These are phyloP conservation scores for Catamblyrhynchus diadema DNA, from an alignment of 2,797 vertebrate genomes.

Conservation along the genomic window DNA sequence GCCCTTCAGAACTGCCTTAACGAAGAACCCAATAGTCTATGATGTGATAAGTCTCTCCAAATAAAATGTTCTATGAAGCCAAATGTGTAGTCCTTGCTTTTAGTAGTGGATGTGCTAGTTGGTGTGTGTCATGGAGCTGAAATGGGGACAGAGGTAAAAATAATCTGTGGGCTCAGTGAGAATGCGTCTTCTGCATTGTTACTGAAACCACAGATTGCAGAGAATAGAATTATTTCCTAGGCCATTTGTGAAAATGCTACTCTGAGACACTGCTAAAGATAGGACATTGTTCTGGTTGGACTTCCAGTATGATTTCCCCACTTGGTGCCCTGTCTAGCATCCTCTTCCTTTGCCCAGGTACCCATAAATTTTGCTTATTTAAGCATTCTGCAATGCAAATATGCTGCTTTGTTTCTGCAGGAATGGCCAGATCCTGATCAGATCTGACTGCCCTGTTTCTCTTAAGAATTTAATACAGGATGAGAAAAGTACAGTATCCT, in stretches of 20 bases:
- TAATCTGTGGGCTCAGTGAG: not conserved
- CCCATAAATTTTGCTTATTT: not conserved
- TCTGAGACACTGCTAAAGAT: not conserved
- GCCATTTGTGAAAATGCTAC: not conserved
- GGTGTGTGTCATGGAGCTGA: not conserved
- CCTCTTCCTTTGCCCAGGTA: not conserved
- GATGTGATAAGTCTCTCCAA: constrained; percentile 7
- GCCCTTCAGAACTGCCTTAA: constrained; percentile 64
- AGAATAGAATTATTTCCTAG: not conserved
- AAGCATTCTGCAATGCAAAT: not conserved
- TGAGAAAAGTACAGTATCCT: not conserved
- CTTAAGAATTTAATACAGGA: not conserved
- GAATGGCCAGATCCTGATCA: not conserved
- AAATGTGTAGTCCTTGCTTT: not conserved
- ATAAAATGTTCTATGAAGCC: constrained; percentile 65
- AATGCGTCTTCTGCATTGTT: not conserved
- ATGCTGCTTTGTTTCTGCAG: not conserved
- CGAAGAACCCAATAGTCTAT: constrained; percentile 21
- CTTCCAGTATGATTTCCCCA: not conserved
- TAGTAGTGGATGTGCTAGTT: not conserved
- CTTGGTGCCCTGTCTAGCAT: fast-evolving
- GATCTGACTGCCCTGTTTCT: not conserved
- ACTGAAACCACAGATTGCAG: not conserved
- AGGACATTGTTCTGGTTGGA: not conserved
- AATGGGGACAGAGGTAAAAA: not conserved